These are phyloP conservation scores for Ictalurus furcatus DNA, from an alignment of 2,113 vertebrate genomes.

Conservation along the genomic window DNA sequence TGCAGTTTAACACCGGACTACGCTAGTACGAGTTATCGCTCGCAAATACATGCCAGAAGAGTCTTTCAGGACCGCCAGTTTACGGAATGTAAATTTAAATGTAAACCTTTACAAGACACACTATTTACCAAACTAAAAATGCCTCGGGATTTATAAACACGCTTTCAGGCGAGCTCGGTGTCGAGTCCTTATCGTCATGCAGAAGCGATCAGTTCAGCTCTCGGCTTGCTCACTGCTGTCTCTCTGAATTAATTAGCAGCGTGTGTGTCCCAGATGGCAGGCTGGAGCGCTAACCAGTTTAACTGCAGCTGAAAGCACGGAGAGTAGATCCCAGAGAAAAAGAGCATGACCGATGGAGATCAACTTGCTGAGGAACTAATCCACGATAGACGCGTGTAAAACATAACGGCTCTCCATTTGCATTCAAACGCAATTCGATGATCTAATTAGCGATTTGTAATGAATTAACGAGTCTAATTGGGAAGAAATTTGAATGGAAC, in stretches of 20 bases:
- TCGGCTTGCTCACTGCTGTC: constrained; percentile 33
- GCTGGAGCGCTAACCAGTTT: constrained; percentile 51
- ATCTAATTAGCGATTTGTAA: background rate
- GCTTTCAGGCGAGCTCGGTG: constrained; percentile 3
- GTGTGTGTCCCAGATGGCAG: constrained; percentile 50
- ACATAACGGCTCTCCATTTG: background rate
- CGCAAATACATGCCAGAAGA: background rate
- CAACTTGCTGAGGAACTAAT: constrained; percentile 1
- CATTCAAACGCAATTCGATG: background rate
- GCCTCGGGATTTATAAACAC: background rate
- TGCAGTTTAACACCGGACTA: background rate
- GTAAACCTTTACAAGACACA: too few relatives aligned
- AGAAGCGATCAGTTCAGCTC: background rate
- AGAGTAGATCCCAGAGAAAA: background rate
- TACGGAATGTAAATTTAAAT: background rate
- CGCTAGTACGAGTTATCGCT: background rate
- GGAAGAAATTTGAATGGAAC: background rate
- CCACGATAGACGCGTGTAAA: background rate
- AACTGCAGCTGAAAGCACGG: constrained; percentile 50
- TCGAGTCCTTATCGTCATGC: background rate
- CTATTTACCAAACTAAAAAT: background rate
- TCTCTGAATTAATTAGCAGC: constrained; percentile 44
- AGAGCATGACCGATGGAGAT: background rate
- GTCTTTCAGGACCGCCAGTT: background rate
- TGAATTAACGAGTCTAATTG: background rate